These are phyloP conservation scores for Aphelinus atriplicis DNA, from an alignment of 1,140 invertebrate species.

Conservation along the genomic window DNA sequence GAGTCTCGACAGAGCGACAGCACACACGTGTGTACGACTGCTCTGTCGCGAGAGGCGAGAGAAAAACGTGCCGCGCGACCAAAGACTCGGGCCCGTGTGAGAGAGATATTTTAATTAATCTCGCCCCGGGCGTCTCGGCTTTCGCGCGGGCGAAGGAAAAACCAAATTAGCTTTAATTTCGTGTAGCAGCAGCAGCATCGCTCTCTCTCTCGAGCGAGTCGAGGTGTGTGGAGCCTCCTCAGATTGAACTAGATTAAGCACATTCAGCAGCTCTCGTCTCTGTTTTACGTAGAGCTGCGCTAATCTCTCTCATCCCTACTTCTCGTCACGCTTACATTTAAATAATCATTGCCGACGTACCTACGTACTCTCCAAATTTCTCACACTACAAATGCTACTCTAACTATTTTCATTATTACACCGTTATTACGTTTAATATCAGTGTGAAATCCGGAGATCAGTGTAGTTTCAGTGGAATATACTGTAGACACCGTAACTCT, in stretches of 20 bases:
- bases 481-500: too few species aligned
- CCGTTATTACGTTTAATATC: too few species aligned
- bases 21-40: too few species aligned
- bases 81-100: neutral
- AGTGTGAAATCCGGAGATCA: too few species aligned
- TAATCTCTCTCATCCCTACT: neutral
- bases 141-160: slow-evolving; percentile 19
- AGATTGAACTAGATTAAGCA: slow-evolving; percentile 19
- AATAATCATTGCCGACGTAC: slow-evolving; percentile 5
- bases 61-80: neutral
- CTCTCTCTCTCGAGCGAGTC: neutral
- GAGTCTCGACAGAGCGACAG: too few species aligned
- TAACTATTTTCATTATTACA: too few species aligned
- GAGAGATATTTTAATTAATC: slow-evolving; percentile 35
- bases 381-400: too few species aligned
- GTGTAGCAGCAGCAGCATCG: slow-evolving; percentile 6
- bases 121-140: too few species aligned
- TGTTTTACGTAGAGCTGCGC: slow-evolving; percentile 7
- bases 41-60: too few species aligned
- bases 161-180: slow-evolving; percentile 30
- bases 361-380: neutral
- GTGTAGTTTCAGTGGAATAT: too few species aligned
- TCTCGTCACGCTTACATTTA: neutral
- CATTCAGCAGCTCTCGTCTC: neutral
- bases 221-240: slow-evolving; percentile 20